Evolutionary conservation across 2,888 invertebrate species (phyloP).

Genomic region (Ethmia dodecea): DNA sequence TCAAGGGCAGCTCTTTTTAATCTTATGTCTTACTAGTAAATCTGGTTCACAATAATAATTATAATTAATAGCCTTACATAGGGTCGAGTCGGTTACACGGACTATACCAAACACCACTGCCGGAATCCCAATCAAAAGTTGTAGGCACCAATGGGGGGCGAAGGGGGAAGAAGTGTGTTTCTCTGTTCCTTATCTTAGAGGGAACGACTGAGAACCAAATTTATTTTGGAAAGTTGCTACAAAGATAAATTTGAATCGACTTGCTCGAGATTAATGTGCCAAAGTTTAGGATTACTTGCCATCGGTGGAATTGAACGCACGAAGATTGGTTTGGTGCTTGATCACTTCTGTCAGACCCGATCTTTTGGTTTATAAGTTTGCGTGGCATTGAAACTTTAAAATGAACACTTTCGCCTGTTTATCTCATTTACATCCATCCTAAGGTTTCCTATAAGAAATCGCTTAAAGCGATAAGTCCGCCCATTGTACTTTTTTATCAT

Average conservation of each 20-base stretch:
- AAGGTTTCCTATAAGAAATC: not conserved
- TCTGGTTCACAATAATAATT: not conserved
- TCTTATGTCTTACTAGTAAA: no score
- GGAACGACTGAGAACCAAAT: conserved; percentile 28
- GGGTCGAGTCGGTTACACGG: not conserved
- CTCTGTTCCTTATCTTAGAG: conserved; percentile 1
- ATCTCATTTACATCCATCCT: not conserved
- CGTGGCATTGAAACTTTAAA: not conserved
- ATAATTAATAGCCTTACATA: not conserved
- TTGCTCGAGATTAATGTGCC: conserved; percentile 45
- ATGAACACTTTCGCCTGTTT: not conserved
- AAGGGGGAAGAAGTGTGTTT: not conserved
- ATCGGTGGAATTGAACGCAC: conserved; percentile 3
- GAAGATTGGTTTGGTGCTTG: conserved; percentile 1
- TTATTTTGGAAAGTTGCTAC: conserved; percentile 50
- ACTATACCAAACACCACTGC: not conserved
- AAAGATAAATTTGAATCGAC: conserved; percentile 59
- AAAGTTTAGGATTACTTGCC: conserved; percentile 26
- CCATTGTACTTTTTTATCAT: no score
- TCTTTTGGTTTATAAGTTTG: not conserved
- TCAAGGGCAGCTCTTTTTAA: not conserved
- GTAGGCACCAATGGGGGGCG: not conserved
- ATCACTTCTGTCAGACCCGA: not conserved
- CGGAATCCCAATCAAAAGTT: conserved; percentile 3
- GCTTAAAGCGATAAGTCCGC: not conserved